A percentile compares a stretch with the other conserved stretches of the same genome.
Conservation (phyloP, 1,140 invertebrate species). For the Drosophila baimaii region DNA sequence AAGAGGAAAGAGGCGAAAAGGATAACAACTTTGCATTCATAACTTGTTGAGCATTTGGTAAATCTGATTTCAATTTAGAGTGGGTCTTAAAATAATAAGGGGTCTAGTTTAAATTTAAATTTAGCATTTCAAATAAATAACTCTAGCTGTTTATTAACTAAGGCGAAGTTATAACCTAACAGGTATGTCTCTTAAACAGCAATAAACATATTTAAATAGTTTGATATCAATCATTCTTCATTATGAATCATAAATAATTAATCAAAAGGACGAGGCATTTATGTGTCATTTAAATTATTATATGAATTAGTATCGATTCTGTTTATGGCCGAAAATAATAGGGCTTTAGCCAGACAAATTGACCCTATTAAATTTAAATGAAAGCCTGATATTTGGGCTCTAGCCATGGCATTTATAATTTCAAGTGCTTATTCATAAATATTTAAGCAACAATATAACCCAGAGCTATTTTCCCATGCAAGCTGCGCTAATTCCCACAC, state of each 20-base stretch:
- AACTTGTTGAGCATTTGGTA: constrained; percentile 39
- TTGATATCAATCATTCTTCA: too few relatives aligned
- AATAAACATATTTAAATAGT: too few relatives aligned
- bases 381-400: background rate
- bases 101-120: background rate
- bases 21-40: constrained; percentile 18
- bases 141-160: too few relatives aligned
- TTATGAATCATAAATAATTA: background rate
- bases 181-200: too few relatives aligned
- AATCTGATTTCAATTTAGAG: constrained; percentile 20
- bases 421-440: constrained; percentile 17
- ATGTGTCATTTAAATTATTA: background rate
- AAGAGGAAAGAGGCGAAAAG: constrained; percentile 1
- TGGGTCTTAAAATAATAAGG: background rate
- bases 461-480: background rate
- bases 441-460: background rate
- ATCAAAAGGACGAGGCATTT: background rate
- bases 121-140: background rate
- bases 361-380: constrained; percentile 4
- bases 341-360: background rate
- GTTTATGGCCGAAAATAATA: background rate
- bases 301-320: background rate
- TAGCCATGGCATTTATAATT: constrained; percentile 3
- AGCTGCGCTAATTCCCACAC: constrained; percentile 31
- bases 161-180: too few relatives aligned